Conservation (phyloP, 2,888 invertebrate species). For the Polietes domitor region DNA sequence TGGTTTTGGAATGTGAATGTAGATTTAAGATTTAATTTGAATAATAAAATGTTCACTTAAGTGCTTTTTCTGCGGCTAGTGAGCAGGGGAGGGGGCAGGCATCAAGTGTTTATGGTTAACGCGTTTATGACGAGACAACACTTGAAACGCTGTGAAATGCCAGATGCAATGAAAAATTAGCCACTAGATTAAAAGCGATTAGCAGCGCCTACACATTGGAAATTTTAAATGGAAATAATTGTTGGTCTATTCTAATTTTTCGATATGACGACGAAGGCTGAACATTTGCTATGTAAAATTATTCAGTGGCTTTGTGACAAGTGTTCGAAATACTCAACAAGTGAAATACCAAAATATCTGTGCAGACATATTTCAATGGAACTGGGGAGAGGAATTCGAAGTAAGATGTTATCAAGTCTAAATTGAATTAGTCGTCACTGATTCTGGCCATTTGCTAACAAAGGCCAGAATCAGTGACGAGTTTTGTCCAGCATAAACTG, state of each 20-base stretch:
- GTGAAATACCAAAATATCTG: neutral
- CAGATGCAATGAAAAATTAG: neutral
- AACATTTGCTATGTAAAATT: too few species aligned
- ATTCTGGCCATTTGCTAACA: too few species aligned
- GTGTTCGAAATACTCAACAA: neutral
- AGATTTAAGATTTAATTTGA: neutral
- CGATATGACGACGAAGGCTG: too few species aligned
- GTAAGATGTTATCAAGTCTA: too few species aligned
- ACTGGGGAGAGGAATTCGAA: too few species aligned
- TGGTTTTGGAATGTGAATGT: neutral
- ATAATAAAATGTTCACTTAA: slow-evolving; percentile 5
- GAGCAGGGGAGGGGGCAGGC: neutral
- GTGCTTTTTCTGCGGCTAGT: neutral
- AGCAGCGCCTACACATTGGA: neutral
- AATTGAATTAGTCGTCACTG: too few species aligned
- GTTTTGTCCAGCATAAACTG: too few species aligned
- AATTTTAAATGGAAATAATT: neutral
- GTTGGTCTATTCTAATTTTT: too few species aligned
- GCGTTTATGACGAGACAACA: neutral
- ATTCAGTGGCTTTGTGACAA: neutral
- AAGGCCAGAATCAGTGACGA: too few species aligned
- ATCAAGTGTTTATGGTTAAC: neutral
- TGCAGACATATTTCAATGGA: too few species aligned
- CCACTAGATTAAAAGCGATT: neutral
- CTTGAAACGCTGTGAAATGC: neutral